Evolutionary conservation across 2,888 invertebrate genomes (phyloP), one percentile per base, ranked within the genome.

Genomic region (Drosophila eohydei): DNA sequence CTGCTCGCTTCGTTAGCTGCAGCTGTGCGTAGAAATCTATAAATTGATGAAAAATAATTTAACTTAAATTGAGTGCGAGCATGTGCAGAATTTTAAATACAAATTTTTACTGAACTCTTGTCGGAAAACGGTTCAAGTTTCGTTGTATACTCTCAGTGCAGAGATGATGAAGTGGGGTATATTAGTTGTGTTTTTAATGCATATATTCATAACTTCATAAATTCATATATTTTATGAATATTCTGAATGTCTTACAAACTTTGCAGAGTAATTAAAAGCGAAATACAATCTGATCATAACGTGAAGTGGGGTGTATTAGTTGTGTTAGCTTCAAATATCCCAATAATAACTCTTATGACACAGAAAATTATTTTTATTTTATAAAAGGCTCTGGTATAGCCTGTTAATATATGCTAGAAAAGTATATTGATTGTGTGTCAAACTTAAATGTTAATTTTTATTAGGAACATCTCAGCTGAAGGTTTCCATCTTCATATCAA

Each of bases 1-100:
- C 26, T 8, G 32, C 12, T 26, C 46, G 28, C 46, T 63, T 48
- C 63, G 65, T 66, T 54, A 48, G 52, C 66, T 64, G 55, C 70
- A 81, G 66, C 66, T 66, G 71, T 71, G 64, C 71, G 69, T 69
- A 61, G 30, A 38, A 61, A 68, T 71, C 67, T 72, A 76, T 63
- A 79, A 79, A 76, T 78, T 85, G 64, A 60, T 78, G 62, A 55
- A 83, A 85, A 87, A 87, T 85, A 85, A 86, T 88, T 86, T 81
- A 75, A 72, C 86, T 88, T 77, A 77, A 86, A 86, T 87, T 83
- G 84, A 88, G 84, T 86, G 81, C 76, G 76, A 78, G 84, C 88
- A 86, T 87, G 86, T 81, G 79, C 75, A 81, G 83, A 88, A 84
- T 88, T 73, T 75, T 69, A 84, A 87, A 83, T 78, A 83, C 68